Evolutionary conservation across 2,888 invertebrate genomes (phyloP), one percentile per base, ranked within the genome.

Genomic region (Mythimna albipuncta): DNA sequence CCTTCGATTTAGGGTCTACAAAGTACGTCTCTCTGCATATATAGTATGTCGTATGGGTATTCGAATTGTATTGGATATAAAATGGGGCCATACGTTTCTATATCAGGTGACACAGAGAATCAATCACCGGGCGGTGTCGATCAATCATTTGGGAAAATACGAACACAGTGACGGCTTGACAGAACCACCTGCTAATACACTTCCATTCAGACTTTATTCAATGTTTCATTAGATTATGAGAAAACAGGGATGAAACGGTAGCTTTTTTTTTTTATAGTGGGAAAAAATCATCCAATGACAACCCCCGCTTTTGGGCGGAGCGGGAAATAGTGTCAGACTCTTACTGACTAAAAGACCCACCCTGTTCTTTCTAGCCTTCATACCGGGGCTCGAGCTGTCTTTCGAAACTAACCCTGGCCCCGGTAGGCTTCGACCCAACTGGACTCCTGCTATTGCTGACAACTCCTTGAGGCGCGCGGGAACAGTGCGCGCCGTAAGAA

Each of bases 131-230:
- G 77, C 76, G 86, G 85, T 86, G 81, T 72, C 89, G 83, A 93
- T 93, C 91, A 88, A 92, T 93, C 93, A 91, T 91, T 68, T 50
- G 41, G 63, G 81, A 77, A 78, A 82, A 78, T 77, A 83, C 72
- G 75, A 81, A 81, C 19, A 69, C 73, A 38, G 75, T 67, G 77
- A 75, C 65, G 72, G 74, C 61, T 77, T 77, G 79, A 72, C 80
- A 69, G 69, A 35, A 35, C 61, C 55, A 76, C 61, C 64, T 73
- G 72, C 63, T 73, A 77, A 75, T 75, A 82, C 59, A 70, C 67
- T 81, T 70, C 38, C 70, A 75, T 69, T 68, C 35, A 41, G 38
- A 55, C 44, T 66, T 68, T 69, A 66, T 72, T 52, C 65, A 77
- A 76, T 75, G 32, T 70, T 81, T 81, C 59, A 79, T 76, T 80